Evolutionary conservation across 2,888 invertebrate genomes (phyloP).

Genomic region (Linyphia triangularis): DNA sequence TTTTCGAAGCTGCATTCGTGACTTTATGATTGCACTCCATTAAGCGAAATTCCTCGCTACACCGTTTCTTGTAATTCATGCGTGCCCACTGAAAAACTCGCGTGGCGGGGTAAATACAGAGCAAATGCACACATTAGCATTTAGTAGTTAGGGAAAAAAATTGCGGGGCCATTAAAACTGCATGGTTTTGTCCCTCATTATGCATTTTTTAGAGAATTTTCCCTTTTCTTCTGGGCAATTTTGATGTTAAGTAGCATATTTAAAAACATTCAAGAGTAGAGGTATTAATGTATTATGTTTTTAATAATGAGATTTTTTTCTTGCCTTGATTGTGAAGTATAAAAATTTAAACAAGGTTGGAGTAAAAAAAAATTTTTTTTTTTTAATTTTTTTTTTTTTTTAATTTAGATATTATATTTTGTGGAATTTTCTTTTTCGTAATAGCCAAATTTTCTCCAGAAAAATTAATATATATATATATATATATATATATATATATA

Average conservation of each 20-base stretch:
- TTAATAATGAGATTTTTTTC: neutral
- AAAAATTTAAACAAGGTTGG: too few relatives aligned
- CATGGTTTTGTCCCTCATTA: constrained; percentile 1
- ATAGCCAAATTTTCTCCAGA: too few relatives aligned
- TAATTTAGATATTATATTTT: too few relatives aligned
- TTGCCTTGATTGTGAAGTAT: neutral
- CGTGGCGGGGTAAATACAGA: neutral
- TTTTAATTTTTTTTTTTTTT: too few relatives aligned
- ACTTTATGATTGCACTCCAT: constrained; percentile 45
- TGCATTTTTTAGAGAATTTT: neutral
- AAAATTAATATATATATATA: too few relatives aligned
- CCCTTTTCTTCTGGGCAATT: neutral
- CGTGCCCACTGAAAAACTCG: neutral
- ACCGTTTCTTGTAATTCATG: neutral
- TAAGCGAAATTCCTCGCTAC: neutral
- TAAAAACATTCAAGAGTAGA: neutral
- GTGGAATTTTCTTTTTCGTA: too few relatives aligned
- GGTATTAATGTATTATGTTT: neutral
- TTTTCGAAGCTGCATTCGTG: constrained; percentile 22
- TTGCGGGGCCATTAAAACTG: neutral
- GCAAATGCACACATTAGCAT: constrained; percentile 14
- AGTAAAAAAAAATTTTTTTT: too few relatives aligned
- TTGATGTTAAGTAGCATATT: neutral
- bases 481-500: too few relatives aligned
- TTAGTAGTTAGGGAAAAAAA: neutral